Evolutionary conservation across 2,888 invertebrate genomes (phyloP), one percentile per base, ranked within the genome.

Genomic region (Cetonia aurata): DNA sequence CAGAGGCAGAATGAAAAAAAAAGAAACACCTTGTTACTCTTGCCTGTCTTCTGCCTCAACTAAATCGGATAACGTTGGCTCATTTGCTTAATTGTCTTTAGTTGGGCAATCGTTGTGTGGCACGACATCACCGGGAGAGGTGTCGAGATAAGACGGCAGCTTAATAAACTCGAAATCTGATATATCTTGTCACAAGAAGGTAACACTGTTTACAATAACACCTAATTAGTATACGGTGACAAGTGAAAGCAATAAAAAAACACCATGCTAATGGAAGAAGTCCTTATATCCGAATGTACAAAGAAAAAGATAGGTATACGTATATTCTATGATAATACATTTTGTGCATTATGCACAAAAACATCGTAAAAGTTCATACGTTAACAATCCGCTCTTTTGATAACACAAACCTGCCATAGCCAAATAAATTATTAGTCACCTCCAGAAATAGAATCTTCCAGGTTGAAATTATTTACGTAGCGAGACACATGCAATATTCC

Each of bases 361-460:
- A 25, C n/a, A 25, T 25, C 1, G 4, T 25, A 25, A 25, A 25
- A 25, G 25, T 25, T 25, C 25, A 25, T n/a, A n/a, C n/a, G n/a
- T n/a, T n/a, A n/a, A n/a, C n/a, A n/a, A n/a, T n/a, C n/a, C 48
- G 33, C n/a, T 48, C 50, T 15, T 48, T 48, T 48, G 62, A 62
- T 62, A 62, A 48, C 48, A 62, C 33, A 62, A 50, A 62, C 13
- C 62, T 62, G 62, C 15, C 62, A 33, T 19, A 33, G 33, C 19
- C 44, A 15, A 62, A 62, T 62, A 62, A 62, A 62, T 65, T 65
- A 65, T 37, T 65, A 50, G 50, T 65, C 62, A 50, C 50, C 17
- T 65, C 37, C 17, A 50, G 33, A 37, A 65, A 65, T 65, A 65
- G 62, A 65, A 65, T 65, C 50, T 50, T 37, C 50, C 62, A 50